A percentile compares a stretch with the other conserved stretches of the same genome.
phyloP scores from a whole-genome alignment of 2,113 vertebrate genomes.

The Prunella fulvescens region DNA sequence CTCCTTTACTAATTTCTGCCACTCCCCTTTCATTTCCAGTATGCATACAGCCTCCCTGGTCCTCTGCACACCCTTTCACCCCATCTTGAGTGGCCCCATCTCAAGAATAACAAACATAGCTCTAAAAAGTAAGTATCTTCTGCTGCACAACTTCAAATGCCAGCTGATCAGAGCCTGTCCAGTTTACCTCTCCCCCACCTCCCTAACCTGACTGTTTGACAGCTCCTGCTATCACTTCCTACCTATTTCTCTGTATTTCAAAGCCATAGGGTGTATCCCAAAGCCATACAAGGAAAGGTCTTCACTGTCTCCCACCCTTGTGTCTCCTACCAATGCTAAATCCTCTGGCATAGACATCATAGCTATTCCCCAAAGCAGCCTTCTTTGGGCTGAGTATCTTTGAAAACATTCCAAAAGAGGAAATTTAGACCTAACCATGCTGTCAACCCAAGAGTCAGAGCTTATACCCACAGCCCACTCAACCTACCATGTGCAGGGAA shows the following conservation, averaged over 20 bases:
- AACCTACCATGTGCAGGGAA: background rate
- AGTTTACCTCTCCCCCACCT: background rate
- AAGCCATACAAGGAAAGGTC: no score
- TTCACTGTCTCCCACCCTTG: background rate
- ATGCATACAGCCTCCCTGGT: background rate
- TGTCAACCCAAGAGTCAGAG: background rate
- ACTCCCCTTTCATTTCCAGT: background rate
- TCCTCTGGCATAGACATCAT: background rate
- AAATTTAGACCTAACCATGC: background rate
- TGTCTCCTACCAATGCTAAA: background rate
- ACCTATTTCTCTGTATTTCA: background rate
- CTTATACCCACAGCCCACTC: background rate
- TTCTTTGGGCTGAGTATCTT: background rate
- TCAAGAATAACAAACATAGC: background rate
- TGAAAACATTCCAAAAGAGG: background rate
- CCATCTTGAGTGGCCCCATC: accelerated
- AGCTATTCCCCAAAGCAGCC: background rate
- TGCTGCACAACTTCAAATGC: background rate
- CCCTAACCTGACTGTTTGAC: background rate
- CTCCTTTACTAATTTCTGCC: background rate
- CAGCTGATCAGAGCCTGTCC: background rate
- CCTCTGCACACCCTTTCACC: background rate
- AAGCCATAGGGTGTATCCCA: background rate
- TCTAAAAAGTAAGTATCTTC: background rate
- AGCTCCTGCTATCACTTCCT: background rate